phyloP scores from a whole-genome alignment of 2,888 invertebrate genomes.

The Protodeltote pygarga region DNA sequence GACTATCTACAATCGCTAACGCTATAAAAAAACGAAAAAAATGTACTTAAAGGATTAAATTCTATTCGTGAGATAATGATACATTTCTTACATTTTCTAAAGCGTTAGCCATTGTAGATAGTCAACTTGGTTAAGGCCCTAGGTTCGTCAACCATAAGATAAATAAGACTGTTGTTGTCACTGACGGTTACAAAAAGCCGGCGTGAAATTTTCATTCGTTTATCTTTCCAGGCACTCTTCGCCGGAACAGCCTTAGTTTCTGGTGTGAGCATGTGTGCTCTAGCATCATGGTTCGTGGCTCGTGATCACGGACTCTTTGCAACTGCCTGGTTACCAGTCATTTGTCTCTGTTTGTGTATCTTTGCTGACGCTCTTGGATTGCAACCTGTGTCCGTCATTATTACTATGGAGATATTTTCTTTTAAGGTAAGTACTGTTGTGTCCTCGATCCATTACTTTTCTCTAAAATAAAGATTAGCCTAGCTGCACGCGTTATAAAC shows the following conservation, averaged over 20 bases:
- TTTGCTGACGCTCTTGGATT: conserved; percentile 83
- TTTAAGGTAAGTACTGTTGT: conserved; percentile 64
- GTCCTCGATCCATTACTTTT: neutral
- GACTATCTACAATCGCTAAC: too few species aligned
- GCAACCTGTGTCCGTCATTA: conserved; percentile 82
- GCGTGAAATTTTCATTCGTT: neutral
- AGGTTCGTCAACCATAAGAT: too few species aligned
- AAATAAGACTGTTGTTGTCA: too few species aligned
- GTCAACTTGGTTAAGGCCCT: too few species aligned
- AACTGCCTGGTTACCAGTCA: conserved; percentile 82
- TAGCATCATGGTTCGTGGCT: conserved; percentile 77
- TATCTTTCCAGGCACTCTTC: conserved; percentile 65
- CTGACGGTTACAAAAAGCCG: too few species aligned
- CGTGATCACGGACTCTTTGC: conserved; percentile 56
- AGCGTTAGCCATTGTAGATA: too few species aligned
- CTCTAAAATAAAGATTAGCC: neutral
- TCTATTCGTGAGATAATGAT: too few species aligned
- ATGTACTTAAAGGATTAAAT: too few species aligned
- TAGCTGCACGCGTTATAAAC: too few species aligned
- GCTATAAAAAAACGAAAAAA: too few species aligned
- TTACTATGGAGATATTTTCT: conserved; percentile 84
- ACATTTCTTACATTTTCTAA: too few species aligned
- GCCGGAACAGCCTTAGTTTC: conserved; percentile 68
- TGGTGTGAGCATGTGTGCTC: conserved; percentile 72
- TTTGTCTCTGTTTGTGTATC: conserved; percentile 81